A percentile compares a stretch with the other conserved stretches of the same genome.
Evolutionary conservation across 2,888 invertebrate genomes (phyloP).

Genomic region (Acanthococcus lagerstroemiae): DNA sequence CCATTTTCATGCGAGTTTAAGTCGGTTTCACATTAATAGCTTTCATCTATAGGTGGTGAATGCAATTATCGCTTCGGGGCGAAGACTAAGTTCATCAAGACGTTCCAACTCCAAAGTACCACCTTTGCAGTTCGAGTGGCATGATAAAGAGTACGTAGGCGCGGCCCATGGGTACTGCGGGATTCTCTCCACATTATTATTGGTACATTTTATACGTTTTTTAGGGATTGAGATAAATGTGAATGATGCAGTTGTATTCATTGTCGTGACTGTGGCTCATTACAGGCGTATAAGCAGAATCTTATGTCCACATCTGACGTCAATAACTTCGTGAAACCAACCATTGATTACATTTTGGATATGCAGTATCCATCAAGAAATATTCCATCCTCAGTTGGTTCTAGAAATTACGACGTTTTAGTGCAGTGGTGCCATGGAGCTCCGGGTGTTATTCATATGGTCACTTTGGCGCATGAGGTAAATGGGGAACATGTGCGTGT

Average conservation of each 20-base stretch:
- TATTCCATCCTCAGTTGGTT: conserved; percentile 67
- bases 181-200: conserved; percentile 70
- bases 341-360: conserved; percentile 53
- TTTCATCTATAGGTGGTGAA: conserved; percentile 26
- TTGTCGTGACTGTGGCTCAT: conserved; percentile 23
- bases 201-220: conserved; percentile 51
- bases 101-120: conserved; percentile 45
- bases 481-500: neutral
- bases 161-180: conserved; percentile 84
- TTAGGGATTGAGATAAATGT: neutral
- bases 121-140: conserved; percentile 78
- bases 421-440: conserved; percentile 95
- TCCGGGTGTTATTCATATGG: conserved; percentile 69
- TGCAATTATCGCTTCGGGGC: conserved; percentile 50
- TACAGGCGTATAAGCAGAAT: conserved; percentile 45
- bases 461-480: conserved; percentile 57
- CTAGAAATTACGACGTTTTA: conserved; percentile 54
- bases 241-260: neutral
- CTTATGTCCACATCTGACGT: conserved; percentile 51
- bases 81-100: conserved; percentile 45
- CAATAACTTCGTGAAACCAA: conserved; percentile 50
- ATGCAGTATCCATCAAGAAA: conserved; percentile 55
- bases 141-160: conserved; percentile 73
- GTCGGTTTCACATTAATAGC: neutral
- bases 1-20: conserved; percentile 6